Base-by-base conservation (phyloP, 1,140 invertebrate species). In the Aphidius ervi region DNA sequence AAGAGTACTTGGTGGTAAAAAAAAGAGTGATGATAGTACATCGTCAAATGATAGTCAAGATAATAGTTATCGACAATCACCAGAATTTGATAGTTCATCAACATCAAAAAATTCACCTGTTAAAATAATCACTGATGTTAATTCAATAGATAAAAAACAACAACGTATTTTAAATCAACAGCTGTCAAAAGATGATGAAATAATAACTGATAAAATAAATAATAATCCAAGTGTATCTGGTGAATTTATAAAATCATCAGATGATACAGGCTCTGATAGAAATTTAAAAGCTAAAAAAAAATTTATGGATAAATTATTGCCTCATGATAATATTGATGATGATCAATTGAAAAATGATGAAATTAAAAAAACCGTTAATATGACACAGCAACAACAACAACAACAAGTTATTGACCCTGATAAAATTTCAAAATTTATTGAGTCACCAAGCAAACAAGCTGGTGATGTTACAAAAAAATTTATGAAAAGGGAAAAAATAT, bases 401-500 rank as follows among this genome's bases (percentile, higher is more conserved):
- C 23, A 31, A 31, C 23, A 31, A 31, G 23, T 31, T 31, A 4
- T 31, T 31, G 23, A 31, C 23, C 23, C 4, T 31, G 23, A 31
- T 31, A 4, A 31, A 31, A 31, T 31, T 31, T 3, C 23, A 31
- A 31, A 31, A 31, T 31, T 31, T 3, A 31, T 31, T 31, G 23
- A 31, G 23, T 31, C 49, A 20, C 49, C 42, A 23, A 6, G 46
- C 46, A 42, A 55, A 43, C 48, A 20, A 10, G 46, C 53, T 43
- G 37, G 42, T 10, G 57, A 56, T 42, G 10, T 9, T 46, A 63
- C 56, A n/a, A 55, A 58, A 20, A 66, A 69, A 63, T 70, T 70
- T 62, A 41, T 73, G 53, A n/a, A 42, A 49, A 68, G 63, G 61
- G 63, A 71, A 61, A 55, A 4, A 9, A 71, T 65, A 41, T n/a